A percentile compares a stretch with the other conserved stretches of the same genome.
These are phyloP conservation scores for Apodemus agrarius DNA, from an alignment of 2,797 vertebrate genomes.

Conservation along the genomic window DNA sequence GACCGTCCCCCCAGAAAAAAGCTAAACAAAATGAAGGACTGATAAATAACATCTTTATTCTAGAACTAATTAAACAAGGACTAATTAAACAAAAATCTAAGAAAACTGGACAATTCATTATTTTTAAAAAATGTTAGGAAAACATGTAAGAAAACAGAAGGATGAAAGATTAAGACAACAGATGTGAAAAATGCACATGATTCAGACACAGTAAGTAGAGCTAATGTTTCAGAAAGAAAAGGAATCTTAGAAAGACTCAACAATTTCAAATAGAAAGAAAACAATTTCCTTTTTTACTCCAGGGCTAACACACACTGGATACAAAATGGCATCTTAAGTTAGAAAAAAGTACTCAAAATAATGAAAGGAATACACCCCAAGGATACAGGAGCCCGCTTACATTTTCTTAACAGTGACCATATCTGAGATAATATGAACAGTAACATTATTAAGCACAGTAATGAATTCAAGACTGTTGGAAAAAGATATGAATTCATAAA, in stretches of 20 bases:
- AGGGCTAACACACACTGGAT: background rate
- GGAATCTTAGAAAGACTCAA: slow-evolving; percentile 34
- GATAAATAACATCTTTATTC: background rate
- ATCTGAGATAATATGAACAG: background rate
- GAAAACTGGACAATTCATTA: background rate
- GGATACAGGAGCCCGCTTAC: background rate
- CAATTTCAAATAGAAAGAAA: background rate
- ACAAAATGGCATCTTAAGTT: background rate
- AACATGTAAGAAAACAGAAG: slow-evolving; percentile 25
- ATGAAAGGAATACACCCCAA: background rate
- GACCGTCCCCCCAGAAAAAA: background rate
- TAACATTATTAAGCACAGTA: background rate
- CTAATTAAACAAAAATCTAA: background rate
- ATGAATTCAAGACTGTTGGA: background rate
- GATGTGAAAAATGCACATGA: background rate
- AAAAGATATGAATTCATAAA: slow-evolving; percentile 15
- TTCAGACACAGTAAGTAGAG: background rate
- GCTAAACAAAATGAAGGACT: background rate
- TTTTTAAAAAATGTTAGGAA: background rate
- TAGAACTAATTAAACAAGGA: background rate
- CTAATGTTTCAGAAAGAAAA: background rate
- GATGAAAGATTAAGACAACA: background rate
- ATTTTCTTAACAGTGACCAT: background rate
- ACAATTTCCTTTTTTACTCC: background rate
- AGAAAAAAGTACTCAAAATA: slow-evolving; percentile 1